Evolutionary conservation across 2,888 invertebrate species (phyloP).

Genomic region (Epiblema foenella): DNA sequence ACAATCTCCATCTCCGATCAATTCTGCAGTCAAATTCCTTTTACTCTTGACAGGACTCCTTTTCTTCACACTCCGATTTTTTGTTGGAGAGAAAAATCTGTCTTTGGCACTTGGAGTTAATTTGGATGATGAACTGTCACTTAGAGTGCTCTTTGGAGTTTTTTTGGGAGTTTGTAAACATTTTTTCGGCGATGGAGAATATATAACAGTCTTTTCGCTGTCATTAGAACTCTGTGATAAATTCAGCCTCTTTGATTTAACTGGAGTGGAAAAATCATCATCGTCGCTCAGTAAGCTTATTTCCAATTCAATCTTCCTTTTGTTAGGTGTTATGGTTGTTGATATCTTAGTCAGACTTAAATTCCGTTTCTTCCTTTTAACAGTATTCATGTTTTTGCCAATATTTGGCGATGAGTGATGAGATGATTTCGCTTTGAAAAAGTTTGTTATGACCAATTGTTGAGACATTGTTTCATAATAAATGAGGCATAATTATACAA

Average conservation of each 20-base stretch:
- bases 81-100: constrained; percentile 69
- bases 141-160: constrained; percentile 46
- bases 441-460: constrained; percentile 55
- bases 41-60: constrained; percentile 57
- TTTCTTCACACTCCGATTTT: constrained; percentile 60
- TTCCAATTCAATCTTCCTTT: constrained; percentile 48
- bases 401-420: constrained; percentile 37
- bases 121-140: constrained; percentile 46
- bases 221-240: constrained; percentile 32
- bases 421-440: constrained; percentile 53
- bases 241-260: constrained; percentile 17
- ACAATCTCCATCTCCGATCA: constrained; percentile 16
- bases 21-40: constrained; percentile 55
- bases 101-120: constrained; percentile 52
- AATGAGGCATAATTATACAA: background rate
- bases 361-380: constrained; percentile 54
- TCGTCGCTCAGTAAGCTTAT: constrained; percentile 64
- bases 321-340: constrained; percentile 51
- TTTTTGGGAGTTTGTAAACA: constrained; percentile 46
- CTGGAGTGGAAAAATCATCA: constrained; percentile 42
- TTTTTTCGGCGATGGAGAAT: constrained; percentile 51
- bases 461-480: constrained; percentile 51
- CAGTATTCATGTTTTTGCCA: constrained; percentile 46
- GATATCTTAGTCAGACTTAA: constrained; percentile 53
- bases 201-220: constrained; percentile 51